Evolutionary conservation across 2,113 vertebrate species (phyloP).

Genomic region (Triplophysa siluroides): DNA sequence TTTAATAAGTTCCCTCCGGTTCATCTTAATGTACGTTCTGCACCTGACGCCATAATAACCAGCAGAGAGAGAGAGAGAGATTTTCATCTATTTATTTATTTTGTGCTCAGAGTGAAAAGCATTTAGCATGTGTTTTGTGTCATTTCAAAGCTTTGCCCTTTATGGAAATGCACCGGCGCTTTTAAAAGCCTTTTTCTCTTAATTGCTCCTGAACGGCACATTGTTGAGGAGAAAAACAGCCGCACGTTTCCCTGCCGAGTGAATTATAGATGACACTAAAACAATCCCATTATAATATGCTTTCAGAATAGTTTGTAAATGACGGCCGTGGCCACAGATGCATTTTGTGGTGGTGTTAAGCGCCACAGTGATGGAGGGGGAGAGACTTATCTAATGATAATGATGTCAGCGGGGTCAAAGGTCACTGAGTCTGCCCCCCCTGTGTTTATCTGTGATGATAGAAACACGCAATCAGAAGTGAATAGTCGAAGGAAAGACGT

Average conservation of each 20-base stretch:
- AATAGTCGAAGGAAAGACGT: slow-evolving; percentile 42
- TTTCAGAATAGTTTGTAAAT: slow-evolving; percentile 56
- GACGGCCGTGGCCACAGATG: slow-evolving; percentile 37
- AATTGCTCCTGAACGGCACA: slow-evolving; percentile 49
- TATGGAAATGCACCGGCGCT: slow-evolving; percentile 57
- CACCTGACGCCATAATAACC: not conserved
- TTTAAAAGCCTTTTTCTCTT: slow-evolving; percentile 58
- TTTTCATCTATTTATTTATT: slow-evolving; percentile 10
- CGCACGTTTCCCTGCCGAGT: slow-evolving; percentile 30
- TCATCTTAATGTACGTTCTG: not conserved
- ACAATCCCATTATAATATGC: slow-evolving; percentile 52
- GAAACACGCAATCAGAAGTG: slow-evolving; percentile 26
- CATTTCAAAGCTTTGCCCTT: slow-evolving; percentile 44
- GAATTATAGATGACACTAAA: slow-evolving; percentile 46
- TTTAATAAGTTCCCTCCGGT: not conserved
- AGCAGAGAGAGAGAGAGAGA: not conserved
- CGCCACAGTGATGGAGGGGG: slow-evolving; percentile 4
- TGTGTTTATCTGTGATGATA: not conserved
- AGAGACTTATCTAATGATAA: slow-evolving; percentile 50
- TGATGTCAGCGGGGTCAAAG: slow-evolving; percentile 30
- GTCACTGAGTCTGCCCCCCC: slow-evolving; percentile 30
- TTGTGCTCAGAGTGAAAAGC: slow-evolving; percentile 43
- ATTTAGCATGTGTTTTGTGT: slow-evolving; percentile 45
- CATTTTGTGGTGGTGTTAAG: slow-evolving; percentile 52
- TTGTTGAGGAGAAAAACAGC: slow-evolving; percentile 35